Conservation (phyloP, 2,113 vertebrate species). For the Rhodinocichla rosea region DNA sequence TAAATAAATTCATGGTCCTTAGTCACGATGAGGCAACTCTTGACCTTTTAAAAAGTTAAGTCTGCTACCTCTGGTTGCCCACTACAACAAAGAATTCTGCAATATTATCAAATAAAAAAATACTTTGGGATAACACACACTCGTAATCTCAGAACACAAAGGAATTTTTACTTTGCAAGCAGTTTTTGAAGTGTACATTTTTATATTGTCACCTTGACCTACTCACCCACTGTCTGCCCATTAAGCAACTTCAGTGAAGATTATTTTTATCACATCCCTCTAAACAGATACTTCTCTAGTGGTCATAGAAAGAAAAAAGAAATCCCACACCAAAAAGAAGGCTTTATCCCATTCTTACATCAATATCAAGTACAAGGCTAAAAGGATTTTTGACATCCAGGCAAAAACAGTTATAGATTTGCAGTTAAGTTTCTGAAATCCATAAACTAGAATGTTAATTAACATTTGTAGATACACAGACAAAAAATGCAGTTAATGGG, state of each 20-base stretch:
- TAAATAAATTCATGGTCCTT: background rate
- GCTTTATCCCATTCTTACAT: background rate
- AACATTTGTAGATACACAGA: background rate
- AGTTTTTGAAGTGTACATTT: background rate
- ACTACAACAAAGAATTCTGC: background rate
- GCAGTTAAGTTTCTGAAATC: background rate
- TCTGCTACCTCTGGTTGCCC: background rate
- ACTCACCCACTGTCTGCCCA: background rate
- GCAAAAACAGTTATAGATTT: background rate
- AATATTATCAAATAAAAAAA: background rate
- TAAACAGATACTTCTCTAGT: background rate
- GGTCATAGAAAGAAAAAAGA: background rate
- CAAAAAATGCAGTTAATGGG: background rate
- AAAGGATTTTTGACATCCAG: background rate
- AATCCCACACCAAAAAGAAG: background rate
- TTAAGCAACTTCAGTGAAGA: background rate
- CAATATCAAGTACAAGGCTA: background rate
- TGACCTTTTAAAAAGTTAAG: background rate
- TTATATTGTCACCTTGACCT: background rate
- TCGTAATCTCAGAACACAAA: background rate
- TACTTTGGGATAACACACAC: background rate
- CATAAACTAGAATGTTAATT: background rate
- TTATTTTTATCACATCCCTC: background rate
- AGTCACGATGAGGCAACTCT: background rate
- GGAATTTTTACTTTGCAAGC: background rate